phyloP scores from a whole-genome alignment of 1,140 invertebrate species.

The Aricia agestis region DNA sequence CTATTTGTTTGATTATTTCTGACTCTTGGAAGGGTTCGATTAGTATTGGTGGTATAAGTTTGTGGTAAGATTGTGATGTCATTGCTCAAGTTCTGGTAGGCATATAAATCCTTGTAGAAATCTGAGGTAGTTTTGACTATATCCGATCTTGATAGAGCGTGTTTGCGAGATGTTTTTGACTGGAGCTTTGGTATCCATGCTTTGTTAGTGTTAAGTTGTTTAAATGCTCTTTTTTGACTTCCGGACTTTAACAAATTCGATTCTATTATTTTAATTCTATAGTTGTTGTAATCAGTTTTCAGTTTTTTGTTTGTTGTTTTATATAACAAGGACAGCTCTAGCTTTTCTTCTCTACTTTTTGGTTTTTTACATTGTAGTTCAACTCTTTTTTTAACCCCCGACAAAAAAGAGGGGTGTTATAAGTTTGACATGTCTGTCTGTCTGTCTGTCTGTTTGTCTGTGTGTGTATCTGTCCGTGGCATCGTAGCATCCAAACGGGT shows the following conservation, averaged over 20 bases:
- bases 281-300: conserved; percentile 32
- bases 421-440: no score
- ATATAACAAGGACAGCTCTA: conserved; percentile 28
- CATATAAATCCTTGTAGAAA: conserved; percentile 27
- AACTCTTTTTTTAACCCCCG: no score
- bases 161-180: conserved; percentile 7
- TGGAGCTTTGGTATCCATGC: conserved; percentile 23
- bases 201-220: conserved; percentile 19
- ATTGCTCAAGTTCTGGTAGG: conserved; percentile 4
- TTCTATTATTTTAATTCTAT: conserved; percentile 32
- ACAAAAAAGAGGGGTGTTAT: no score
- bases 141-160: conserved; percentile 21
- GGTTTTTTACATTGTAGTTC: no score
- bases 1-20: conserved; percentile 26
- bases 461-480: no score
- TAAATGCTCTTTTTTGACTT: conserved; percentile 24
- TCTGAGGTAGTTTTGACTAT: conserved; percentile 27
- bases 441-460: no score
- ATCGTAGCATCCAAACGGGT: no score
- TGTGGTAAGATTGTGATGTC: conserved; percentile 4
- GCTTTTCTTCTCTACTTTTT: no score
- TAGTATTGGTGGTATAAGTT: not conserved
- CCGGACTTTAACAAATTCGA: conserved; percentile 16
- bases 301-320: conserved; percentile 34
- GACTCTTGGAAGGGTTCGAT: conserved; percentile 16